Percentiles rank a stretch among this genome's conserved stretches.
These are phyloP conservation scores for Mus minutoides DNA, from an alignment of 2,797 vertebrate genomes.

Conservation along the genomic window DNA sequence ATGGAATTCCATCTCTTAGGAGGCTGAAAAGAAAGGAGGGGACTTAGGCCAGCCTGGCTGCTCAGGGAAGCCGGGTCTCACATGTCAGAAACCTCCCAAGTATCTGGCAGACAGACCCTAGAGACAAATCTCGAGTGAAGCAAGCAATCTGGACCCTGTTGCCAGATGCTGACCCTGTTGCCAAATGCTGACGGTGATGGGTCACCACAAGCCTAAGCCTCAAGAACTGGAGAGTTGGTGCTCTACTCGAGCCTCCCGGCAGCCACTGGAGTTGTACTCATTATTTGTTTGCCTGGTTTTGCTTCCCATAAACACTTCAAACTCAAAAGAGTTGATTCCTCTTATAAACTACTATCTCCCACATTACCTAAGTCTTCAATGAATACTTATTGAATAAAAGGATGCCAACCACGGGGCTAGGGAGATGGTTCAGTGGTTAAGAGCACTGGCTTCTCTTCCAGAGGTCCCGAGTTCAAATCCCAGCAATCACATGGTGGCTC, in stretches of 20 bases:
- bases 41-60: neutral
- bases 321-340: neutral
- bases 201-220: neutral
- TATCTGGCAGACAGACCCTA: neutral
- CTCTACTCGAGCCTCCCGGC: neutral
- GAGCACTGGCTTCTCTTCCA: too few species aligned
- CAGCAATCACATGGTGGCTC: too few species aligned
- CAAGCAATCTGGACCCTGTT: neutral
- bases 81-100: neutral
- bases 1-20: neutral
- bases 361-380: neutral
- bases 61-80: neutral
- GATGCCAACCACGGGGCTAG: neutral
- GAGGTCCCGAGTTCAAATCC: too few species aligned
- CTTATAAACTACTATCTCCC: neutral
- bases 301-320: neutral
- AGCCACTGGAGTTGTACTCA: neutral
- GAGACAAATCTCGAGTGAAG: neutral
- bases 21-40: neutral
- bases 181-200: neutral
- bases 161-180: neutral
- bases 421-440: too few species aligned
- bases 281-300: conserved; percentile 31
- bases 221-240: neutral
- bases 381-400: conserved; percentile 32